Evolutionary conservation across 2,888 invertebrate species (phyloP).

Genomic region (Dendrolimus pini): DNA sequence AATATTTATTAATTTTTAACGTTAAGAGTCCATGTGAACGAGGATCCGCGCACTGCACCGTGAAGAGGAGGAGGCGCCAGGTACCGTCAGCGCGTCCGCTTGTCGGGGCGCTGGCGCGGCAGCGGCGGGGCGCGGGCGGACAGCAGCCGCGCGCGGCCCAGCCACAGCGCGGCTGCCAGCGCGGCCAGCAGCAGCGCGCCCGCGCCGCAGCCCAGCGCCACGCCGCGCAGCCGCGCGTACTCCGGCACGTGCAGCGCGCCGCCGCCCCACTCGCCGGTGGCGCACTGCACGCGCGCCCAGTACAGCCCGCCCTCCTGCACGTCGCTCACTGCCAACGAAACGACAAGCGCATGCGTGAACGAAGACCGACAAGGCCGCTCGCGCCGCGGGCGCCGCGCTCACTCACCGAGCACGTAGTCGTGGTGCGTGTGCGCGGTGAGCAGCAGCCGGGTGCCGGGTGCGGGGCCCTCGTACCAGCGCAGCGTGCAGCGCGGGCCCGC

Average conservation of each 20-base stretch:
- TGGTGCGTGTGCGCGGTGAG: slow-evolving; percentile 82
- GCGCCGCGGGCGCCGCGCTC: too few species aligned
- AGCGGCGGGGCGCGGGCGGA: slow-evolving; percentile 17
- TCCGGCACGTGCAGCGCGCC: slow-evolving; percentile 81
- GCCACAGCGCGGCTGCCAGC: slow-evolving; percentile 77
- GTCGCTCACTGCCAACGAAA: too few species aligned
- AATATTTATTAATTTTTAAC: slow-evolving; percentile 11
- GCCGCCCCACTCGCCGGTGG: slow-evolving; percentile 78
- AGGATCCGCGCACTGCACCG: background rate
- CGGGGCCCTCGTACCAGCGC: slow-evolving; percentile 81
- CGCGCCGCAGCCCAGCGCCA: slow-evolving; percentile 83
- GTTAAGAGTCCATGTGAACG: slow-evolving; percentile 5
- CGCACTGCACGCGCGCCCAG: slow-evolving; percentile 84
- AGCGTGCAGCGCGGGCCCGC: slow-evolving; percentile 79
- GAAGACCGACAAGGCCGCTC: too few species aligned
- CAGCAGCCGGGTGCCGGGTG: slow-evolving; percentile 78
- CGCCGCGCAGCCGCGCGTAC: slow-evolving; percentile 81
- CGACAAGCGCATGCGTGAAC: too few species aligned
- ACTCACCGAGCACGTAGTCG: slow-evolving; percentile 80
- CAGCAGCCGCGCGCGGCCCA: slow-evolving; percentile 40
- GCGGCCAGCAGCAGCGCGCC: slow-evolving; percentile 81
- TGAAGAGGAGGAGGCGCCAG: slow-evolving; percentile 1
- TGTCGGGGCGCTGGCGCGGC: slow-evolving; percentile 15
- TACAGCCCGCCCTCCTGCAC: slow-evolving; percentile 85
- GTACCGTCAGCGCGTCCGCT: slow-evolving; percentile 28